Evolutionary conservation across 2,888 invertebrate genomes (phyloP), one percentile per base, ranked within the genome.

Genomic region (Agrilus cyanescens): DNA sequence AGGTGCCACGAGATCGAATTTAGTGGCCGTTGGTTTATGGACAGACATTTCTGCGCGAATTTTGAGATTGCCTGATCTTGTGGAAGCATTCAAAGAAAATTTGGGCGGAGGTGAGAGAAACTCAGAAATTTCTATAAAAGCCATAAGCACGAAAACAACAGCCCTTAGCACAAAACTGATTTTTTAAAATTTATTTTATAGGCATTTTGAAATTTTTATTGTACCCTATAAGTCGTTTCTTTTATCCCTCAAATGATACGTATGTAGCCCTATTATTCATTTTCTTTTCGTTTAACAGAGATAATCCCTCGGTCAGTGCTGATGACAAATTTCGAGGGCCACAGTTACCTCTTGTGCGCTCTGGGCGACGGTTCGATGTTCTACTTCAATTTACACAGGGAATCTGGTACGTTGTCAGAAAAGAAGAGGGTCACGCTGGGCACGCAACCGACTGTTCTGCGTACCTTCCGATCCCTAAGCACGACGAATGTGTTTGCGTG

Each of bases 401-500:
- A 73, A 10, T 78, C 76, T 39, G 93, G 94, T 1, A 68, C 69
- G 16, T 70, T 97, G 20, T 73, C 78, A 3, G 94, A 96, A 56
- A 85, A 86, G 61, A 97, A 97, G 68, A 90, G 91, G 62, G 94
- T 97, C 13, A 95, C 94, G 0, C 71, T 98, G 4, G 98, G 98
- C 39, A 98, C 97, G 0, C 96, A 97, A 62, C 97, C 97, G 12
- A 96, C 95, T 0, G 88, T 89, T 12, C 70, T 98, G 42, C 76
- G 85, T 47, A 88, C 89, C 6, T 97, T 98, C 64, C 78, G 85
- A 50, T 87, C 90, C 0, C 73, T 88, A 40, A 84, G 89, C 12
- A 94, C 94, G 0, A 90, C 88, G 12, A 97, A 96, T 65, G 95
- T 98, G 30, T 98, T 98, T 71, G 98, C 96, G 15, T 98, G 98